Evolutionary conservation across 2,888 invertebrate species (phyloP), one percentile per base, ranked within the genome.

Genomic region (Strigamia transsilvanica): DNA sequence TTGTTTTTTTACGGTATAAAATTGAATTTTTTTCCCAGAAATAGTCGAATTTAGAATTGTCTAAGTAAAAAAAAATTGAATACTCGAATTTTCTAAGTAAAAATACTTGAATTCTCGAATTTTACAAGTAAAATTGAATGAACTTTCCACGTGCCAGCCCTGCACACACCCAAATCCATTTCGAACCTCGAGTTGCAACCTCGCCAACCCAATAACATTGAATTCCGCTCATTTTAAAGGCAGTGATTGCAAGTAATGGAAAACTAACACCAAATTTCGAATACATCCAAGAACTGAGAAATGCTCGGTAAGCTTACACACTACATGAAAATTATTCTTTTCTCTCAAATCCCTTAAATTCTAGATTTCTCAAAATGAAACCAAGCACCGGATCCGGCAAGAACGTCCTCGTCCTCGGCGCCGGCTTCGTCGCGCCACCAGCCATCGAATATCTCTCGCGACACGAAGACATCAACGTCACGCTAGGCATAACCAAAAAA

Each of bases 171-270:
- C n/a, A n/a, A n/a, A n/a, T n/a, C n/a, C n/a, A n/a, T n/a, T n/a
- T n/a, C n/a, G n/a, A n/a, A n/a, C n/a, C n/a, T n/a, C n/a, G n/a
- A n/a, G n/a, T n/a, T n/a, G n/a, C n/a, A 7, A 56, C 7, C 4
- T 18, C n/a, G 61, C 7, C 3, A 5, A 21, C 61, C 7, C 21
- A 23, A 23, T 80, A 46, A n/a, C 46, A 46, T 80, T 80, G 5
- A 80, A 80, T 6, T 27, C 34, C 46, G 3, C 4, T 42, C 46
- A 2, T 84, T 83, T 90, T 90, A 46, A 88, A 96, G 95, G 98
- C 99, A 9, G 95, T 99, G 82, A 99, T 99, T 84, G 95, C 98
- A 0, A 97, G 97, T 86, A 98, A 99, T 88, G 99, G 99, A 41
- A 90, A 91, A 86, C 89, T 99, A 84, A 98, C 99, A 0, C 93